Evolutionary conservation across 2,797 vertebrate species (phyloP).

Genomic region (Perodicticus potto): DNA sequence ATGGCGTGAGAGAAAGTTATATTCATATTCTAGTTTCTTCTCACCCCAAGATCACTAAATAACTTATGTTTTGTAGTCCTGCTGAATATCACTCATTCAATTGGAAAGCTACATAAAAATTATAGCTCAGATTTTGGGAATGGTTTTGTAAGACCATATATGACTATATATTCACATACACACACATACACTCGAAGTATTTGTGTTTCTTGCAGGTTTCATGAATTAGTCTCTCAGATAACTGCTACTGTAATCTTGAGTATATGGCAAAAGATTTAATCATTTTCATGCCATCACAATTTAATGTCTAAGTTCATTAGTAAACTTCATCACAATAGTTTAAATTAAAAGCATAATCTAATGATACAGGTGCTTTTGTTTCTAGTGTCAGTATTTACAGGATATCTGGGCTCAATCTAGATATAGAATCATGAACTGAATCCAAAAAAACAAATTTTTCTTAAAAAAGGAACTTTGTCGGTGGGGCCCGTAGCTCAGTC

Average conservation of each 20-base stretch:
- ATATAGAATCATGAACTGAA: neutral
- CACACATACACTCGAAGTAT: neutral
- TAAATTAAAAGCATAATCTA: conserved; percentile 28
- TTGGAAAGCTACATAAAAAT: neutral
- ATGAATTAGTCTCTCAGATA: neutral
- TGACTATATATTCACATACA: too few relatives aligned
- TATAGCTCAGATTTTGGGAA: neutral
- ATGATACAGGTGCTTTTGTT: neutral
- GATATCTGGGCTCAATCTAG: neutral
- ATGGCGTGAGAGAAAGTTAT: conserved; percentile 1
- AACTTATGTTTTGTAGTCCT: neutral
- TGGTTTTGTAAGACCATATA: neutral
- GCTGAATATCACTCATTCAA: neutral
- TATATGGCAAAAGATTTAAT: neutral
- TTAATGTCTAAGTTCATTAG: conserved; percentile 41
- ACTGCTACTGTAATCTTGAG: neutral
- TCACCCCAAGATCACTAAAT: neutral
- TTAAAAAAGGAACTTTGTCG: neutral
- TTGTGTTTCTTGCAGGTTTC: conserved; percentile 26
- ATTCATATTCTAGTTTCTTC: conserved; percentile 27
- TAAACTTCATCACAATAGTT: conserved; percentile 47
- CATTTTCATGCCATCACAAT: neutral
- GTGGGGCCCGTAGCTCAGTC: too few relatives aligned
- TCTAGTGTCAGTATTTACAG: neutral
- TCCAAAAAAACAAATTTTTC: neutral